phyloP scores from a whole-genome alignment of 2,113 vertebrate species.

The Lophotis ruficrista region DNA sequence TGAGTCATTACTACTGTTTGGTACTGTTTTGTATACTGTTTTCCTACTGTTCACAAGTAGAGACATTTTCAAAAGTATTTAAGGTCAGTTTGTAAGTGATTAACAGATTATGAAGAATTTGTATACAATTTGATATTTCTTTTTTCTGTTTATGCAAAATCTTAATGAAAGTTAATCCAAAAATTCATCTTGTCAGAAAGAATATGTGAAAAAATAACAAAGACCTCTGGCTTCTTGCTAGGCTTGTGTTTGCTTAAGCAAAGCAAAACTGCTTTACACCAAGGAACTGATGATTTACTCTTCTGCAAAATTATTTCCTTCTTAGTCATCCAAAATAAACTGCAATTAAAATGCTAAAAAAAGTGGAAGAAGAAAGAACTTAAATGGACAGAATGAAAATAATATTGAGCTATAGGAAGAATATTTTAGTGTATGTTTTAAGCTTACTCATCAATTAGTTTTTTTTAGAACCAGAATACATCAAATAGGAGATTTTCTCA shows the following conservation, averaged over 20 bases:
- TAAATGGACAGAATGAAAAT: neutral
- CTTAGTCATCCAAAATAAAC: neutral
- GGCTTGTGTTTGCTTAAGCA: neutral
- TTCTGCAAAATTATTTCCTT: slow-evolving; percentile 11
- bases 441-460: neutral
- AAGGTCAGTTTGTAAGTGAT: neutral
- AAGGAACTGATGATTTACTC: neutral
- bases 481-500: neutral
- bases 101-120: neutral
- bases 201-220: neutral
- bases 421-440: neutral
- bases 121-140: neutral
- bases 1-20: neutral
- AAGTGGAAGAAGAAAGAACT: neutral
- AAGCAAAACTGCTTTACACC: neutral
- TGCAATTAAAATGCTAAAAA: neutral
- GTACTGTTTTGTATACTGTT: neutral
- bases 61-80: neutral
- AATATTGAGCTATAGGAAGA: neutral
- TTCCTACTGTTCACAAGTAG: neutral
- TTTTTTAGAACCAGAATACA: neutral
- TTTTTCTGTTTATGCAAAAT: neutral
- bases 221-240: neutral
- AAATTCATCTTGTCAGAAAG: neutral
- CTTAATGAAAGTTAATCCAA: neutral